Conservation (phyloP, 2,113 vertebrate species). For the Sisor rabdophorus region DNA sequence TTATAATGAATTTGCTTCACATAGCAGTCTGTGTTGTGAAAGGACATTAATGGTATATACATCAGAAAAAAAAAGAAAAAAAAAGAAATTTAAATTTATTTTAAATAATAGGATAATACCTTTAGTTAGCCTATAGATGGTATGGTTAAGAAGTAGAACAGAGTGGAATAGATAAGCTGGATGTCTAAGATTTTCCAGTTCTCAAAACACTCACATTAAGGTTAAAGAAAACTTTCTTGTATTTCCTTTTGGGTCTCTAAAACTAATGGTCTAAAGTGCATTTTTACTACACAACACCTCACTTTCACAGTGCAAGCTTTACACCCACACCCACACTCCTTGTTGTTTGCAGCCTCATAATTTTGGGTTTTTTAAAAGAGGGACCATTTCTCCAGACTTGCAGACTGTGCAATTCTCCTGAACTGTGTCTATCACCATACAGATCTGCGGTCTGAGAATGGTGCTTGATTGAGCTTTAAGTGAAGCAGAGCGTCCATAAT, state of each 20-base stretch:
- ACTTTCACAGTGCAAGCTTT: slow-evolving; percentile 32
- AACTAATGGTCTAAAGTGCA: slow-evolving; percentile 55
- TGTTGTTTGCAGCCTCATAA: slow-evolving; percentile 29
- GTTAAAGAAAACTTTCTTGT: slow-evolving; percentile 13
- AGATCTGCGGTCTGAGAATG: slow-evolving; percentile 53
- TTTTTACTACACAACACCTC: slow-evolving; percentile 46
- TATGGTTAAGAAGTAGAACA: background rate
- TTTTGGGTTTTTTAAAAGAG: slow-evolving; percentile 47
- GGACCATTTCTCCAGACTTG: slow-evolving; percentile 52
- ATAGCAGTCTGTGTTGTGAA: too few species aligned
- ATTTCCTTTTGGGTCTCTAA: slow-evolving; percentile 47
- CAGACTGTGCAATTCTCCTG: slow-evolving; percentile 56
- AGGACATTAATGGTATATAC: too few species aligned
- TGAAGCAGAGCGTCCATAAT: slow-evolving; percentile 51
- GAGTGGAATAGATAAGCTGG: background rate
- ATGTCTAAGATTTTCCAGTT: slow-evolving; percentile 8
- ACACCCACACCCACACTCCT: slow-evolving; percentile 26
- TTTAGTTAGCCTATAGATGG: background rate
- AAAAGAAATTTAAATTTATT: too few species aligned
- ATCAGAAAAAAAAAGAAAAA: too few species aligned
- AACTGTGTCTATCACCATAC: slow-evolving; percentile 57
- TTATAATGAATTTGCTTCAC: too few species aligned
- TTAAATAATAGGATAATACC: background rate
- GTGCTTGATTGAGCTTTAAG: slow-evolving; percentile 52
- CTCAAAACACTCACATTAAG: background rate